phyloP scores from a whole-genome alignment of 2,888 invertebrate genomes.

The Ophraella communa region DNA sequence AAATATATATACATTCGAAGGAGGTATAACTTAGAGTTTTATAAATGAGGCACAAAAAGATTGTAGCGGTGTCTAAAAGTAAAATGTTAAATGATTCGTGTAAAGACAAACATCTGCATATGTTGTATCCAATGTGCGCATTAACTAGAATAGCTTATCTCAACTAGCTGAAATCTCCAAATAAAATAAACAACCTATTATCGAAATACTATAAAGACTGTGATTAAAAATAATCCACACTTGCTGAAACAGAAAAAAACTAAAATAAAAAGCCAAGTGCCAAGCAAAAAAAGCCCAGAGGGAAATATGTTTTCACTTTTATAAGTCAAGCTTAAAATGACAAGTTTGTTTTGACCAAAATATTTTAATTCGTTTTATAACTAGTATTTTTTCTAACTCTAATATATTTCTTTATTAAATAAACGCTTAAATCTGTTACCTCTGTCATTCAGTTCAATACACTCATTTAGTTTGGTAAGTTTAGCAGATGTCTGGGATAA shows the following conservation, averaged over 20 bases:
- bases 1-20: background rate
- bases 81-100: background rate
- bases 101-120: background rate
- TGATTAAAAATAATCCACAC: too few relatives aligned
- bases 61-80: background rate
- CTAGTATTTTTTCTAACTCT: too few relatives aligned
- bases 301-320: too few relatives aligned
- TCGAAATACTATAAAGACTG: background rate
- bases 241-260: too few relatives aligned
- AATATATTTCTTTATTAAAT: too few relatives aligned
- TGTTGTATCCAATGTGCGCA: background rate
- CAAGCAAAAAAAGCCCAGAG: too few relatives aligned
- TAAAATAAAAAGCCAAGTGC: too few relatives aligned
- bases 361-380: too few relatives aligned
- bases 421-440: constrained; percentile 13
- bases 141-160: background rate
- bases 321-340: too few relatives aligned
- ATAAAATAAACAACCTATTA: background rate
- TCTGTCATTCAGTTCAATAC: constrained; percentile 34
- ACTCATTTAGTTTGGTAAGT: constrained; percentile 33
- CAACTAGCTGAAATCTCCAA: background rate
- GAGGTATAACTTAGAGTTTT: background rate
- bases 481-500: constrained; percentile 35
- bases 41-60: background rate
- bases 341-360: too few relatives aligned